Conservation (phyloP, 2,113 vertebrate species). For the Pheucticus melanocephalus region DNA sequence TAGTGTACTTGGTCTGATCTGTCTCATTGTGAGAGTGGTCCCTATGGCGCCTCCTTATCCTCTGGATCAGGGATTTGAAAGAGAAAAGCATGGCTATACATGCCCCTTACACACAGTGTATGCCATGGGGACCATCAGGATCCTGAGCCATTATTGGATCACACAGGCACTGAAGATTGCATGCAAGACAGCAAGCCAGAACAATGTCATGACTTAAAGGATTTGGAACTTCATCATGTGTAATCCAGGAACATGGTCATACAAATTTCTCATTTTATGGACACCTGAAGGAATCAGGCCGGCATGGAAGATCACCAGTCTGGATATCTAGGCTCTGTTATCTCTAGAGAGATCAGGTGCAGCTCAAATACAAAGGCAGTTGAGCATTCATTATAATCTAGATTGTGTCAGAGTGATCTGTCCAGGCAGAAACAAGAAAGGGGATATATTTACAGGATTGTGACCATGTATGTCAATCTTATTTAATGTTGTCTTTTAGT, state of each 20-base stretch:
- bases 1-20: neutral
- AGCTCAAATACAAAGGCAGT: neutral
- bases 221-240: neutral
- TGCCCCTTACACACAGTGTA: neutral
- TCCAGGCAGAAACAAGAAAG: neutral
- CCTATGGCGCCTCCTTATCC: neutral
- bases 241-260: neutral
- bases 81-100: neutral
- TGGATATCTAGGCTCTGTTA: neutral
- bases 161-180: neutral
- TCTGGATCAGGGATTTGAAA: neutral
- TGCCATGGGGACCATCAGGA: neutral
- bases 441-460: neutral
- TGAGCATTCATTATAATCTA: neutral
- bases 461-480: neutral
- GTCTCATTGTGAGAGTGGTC: neutral
- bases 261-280: neutral
- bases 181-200: neutral
- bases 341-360: neutral
- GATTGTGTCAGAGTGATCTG: neutral
- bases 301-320: neutral
- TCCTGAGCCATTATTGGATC: accelerated
- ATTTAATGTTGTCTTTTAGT: neutral
- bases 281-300: neutral
- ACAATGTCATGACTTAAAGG: neutral